Conservation (phyloP, 2,113 vertebrate species). For the Orientallactaga bullata region DNA sequence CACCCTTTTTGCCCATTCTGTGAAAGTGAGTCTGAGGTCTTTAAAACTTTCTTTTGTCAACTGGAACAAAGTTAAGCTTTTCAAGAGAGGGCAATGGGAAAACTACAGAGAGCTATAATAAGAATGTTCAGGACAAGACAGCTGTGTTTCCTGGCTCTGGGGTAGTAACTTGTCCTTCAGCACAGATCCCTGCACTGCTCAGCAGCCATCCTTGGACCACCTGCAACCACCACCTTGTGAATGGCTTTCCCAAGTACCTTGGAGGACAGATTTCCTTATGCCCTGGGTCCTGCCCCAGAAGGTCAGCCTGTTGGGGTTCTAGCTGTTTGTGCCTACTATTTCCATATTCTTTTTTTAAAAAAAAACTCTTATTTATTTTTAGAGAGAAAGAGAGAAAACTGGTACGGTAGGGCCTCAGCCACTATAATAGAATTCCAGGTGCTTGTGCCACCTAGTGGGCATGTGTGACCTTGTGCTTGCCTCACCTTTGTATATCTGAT, state of each 20-base stretch:
- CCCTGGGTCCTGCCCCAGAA: not conserved
- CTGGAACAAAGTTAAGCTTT: not conserved
- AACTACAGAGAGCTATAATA: not conserved
- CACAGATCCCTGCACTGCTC: not conserved
- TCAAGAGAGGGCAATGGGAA: not conserved
- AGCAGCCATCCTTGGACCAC: not conserved
- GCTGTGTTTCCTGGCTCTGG: not conserved
- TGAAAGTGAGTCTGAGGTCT: slow-evolving; percentile 1
- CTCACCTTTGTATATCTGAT: too few species aligned
- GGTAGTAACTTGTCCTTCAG: rapidly evolving
- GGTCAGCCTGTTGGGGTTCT: not conserved
- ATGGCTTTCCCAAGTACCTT: not conserved
- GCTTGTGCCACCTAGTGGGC: too few species aligned
- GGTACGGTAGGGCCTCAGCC: too few species aligned
- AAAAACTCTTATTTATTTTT: too few species aligned
- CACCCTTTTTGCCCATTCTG: not conserved
- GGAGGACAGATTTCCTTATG: not conserved
- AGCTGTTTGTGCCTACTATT: not conserved
- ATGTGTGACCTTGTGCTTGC: too few species aligned
- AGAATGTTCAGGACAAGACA: not conserved
- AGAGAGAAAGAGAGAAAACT: too few species aligned
- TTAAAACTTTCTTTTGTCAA: not conserved
- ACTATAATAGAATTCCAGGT: too few species aligned
- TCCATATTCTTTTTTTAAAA: not conserved
- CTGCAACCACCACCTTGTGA: not conserved